These are phyloP conservation scores for Leptinotarsa tumamoca DNA, from an alignment of 2,888 invertebrate genomes.

Conservation along the genomic window DNA sequence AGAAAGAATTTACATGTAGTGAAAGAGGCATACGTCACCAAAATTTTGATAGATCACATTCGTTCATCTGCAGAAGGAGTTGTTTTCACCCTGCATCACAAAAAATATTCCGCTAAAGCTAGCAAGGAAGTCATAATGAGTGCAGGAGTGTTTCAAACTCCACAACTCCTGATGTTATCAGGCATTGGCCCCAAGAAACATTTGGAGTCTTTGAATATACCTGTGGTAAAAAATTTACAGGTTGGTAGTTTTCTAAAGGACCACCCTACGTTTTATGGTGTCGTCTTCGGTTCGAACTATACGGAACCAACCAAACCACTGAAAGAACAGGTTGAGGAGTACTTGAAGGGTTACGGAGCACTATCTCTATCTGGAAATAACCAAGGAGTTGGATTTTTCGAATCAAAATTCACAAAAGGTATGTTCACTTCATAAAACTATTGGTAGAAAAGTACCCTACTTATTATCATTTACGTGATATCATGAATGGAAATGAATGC, in stretches of 20 bases:
- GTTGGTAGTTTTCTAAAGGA: constrained; percentile 85
- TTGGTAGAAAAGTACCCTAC: no score
- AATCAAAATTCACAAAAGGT: constrained; percentile 47
- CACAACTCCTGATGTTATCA: constrained; percentile 85
- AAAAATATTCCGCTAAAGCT: constrained; percentile 69
- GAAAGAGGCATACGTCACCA: constrained; percentile 75
- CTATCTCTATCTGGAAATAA: constrained; percentile 66
- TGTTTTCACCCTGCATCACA: constrained; percentile 73
- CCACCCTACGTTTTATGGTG: constrained; percentile 76
- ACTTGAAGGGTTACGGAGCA: constrained; percentile 39
- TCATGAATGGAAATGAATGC: no score
- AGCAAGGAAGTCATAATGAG: constrained; percentile 81
- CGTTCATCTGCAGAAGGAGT: constrained; percentile 71
- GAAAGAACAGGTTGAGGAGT: constrained; percentile 69
- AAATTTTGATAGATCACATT: constrained; percentile 73
- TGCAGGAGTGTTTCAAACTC: constrained; percentile 84
- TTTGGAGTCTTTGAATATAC: constrained; percentile 71
- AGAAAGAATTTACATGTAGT: constrained; percentile 78
- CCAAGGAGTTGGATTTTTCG: constrained; percentile 52
- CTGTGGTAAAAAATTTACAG: constrained; percentile 74
- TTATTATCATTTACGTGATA: no score
- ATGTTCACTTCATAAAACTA: not conserved
- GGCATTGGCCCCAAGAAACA: constrained; percentile 79
- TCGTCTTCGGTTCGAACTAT: constrained; percentile 77
- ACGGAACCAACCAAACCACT: constrained; percentile 55